These are phyloP conservation scores for Semotilus atromaculatus DNA, from an alignment of 2,797 vertebrate species.

Conservation along the genomic window DNA sequence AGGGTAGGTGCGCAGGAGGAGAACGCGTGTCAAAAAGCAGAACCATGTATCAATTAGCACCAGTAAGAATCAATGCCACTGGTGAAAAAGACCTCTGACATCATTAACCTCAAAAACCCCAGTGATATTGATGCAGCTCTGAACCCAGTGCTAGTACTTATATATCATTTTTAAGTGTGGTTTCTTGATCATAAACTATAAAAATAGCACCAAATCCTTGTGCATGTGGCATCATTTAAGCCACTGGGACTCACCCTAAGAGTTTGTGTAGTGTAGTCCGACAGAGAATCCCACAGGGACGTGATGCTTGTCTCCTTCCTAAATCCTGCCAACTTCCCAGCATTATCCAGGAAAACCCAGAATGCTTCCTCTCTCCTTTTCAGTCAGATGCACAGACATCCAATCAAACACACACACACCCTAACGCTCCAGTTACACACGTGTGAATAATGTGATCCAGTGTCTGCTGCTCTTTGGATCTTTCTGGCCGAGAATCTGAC, in stretches of 20 bases:
- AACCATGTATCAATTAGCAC: neutral
- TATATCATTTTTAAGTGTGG: neutral
- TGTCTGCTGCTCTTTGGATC: conserved; percentile 35
- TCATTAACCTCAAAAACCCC: neutral
- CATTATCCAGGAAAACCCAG: conserved; percentile 27
- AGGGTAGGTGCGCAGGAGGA: neutral
- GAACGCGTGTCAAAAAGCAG: neutral
- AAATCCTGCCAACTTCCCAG: conserved; percentile 1
- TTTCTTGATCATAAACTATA: neutral
- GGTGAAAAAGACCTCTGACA: neutral
- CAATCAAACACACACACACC: neutral
- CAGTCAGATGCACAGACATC: conserved; percentile 23
- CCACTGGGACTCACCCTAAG: conserved; percentile 41
- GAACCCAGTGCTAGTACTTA: neutral
- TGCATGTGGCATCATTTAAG: neutral
- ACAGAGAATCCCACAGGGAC: neutral
- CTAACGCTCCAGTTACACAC: neutral
- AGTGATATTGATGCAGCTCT: neutral
- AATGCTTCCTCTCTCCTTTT: neutral
- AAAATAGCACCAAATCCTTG: neutral
- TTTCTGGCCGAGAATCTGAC: conserved; percentile 65
- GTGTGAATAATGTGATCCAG: conserved; percentile 36
- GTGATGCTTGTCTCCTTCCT: conserved; percentile 3
- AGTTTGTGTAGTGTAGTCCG: conserved; percentile 8
- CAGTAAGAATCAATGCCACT: neutral